A percentile compares a stretch with the other conserved stretches of the same genome.
Evolutionary conservation across 2,888 invertebrate genomes (phyloP).

Genomic region (Balanococcus diminutus): DNA sequence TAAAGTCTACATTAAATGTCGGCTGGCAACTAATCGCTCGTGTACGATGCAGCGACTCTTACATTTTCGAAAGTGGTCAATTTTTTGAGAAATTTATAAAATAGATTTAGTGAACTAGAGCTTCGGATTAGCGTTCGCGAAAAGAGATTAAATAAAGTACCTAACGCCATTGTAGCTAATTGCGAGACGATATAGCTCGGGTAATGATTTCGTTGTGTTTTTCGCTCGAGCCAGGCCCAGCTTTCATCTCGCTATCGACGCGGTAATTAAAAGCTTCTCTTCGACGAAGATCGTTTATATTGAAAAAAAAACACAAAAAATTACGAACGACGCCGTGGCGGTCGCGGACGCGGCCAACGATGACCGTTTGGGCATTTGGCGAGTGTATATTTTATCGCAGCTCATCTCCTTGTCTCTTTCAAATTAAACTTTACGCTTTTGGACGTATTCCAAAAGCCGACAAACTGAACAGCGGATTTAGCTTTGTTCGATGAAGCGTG

Average conservation of each 20-base stretch:
- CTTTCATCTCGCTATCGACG: background rate
- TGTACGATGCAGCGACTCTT: too few species aligned
- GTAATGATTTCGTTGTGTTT: background rate
- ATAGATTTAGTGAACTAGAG: too few species aligned
- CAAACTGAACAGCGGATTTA: background rate
- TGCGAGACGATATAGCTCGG: background rate
- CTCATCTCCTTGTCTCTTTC: background rate
- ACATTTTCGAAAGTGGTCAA: too few species aligned
- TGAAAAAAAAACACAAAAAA: background rate
- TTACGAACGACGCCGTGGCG: background rate
- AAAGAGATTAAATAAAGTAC: background rate
- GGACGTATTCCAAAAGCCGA: slow-evolving; percentile 12
- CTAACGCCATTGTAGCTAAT: background rate
- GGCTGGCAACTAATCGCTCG: too few species aligned
- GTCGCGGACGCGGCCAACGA: background rate
- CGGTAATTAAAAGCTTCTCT: background rate
- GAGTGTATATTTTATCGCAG: background rate
- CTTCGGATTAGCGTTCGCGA: too few species aligned
- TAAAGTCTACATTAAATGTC: too few species aligned
- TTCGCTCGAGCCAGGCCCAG: too few species aligned
- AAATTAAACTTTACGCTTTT: background rate
- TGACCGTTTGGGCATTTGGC: background rate
- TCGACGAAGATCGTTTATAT: background rate
- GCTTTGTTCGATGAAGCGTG: slow-evolving; percentile 22
- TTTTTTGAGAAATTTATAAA: too few species aligned